Base-by-base conservation (phyloP, 2,888 invertebrate species). In the Aelia acuminata region DNA sequence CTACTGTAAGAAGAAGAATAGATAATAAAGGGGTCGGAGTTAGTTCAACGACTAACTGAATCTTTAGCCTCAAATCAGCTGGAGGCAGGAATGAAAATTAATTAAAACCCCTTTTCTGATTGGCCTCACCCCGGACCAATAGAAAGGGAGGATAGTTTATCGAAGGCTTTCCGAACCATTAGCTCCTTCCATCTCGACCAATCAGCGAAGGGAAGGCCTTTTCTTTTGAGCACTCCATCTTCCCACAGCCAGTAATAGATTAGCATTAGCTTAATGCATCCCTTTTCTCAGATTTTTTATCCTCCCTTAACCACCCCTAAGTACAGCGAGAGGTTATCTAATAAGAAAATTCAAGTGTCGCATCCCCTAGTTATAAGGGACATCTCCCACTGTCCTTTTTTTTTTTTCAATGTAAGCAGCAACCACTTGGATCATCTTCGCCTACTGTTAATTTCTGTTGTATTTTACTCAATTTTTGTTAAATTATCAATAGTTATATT, bases 201-300 rank as follows among this genome's bases (percentile, higher is more conserved):
- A 80, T 80, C 80, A 43, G 43, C 80, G 43, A 47, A 43, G 80
- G 39, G 43, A 20, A 80, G 47, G 3, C 13, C 80, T 43, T 80
- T 80, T 80, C 80, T 80, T 80, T n/a, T 47, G n/a, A 22, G 20
- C 80, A 10, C 22, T 13, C 80, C 75, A 22, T 1, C 43, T 13
- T 43, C 43, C 80, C 43, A 13, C 43, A n/a, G n/a, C 80, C 80
- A n/a, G n/a, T 47, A 80, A 80, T 80, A 80, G 80, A 80, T 80
- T 80, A 80, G 80, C 80, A 80, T 80, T 80, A 80, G 43, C 80
- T 47, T 80, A 43, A 80, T 80, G 80, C 80, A 80, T 80, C 43
- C n/a, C 20, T 13, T 43, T 11, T 20, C n/a, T n/a, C 39, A 22
- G 3, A 4, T n/a, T 80, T 43, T 43, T 13, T 4, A 22, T 18